These are phyloP conservation scores for Resseliella maxima DNA, from an alignment of 2,888 invertebrate species.

Conservation along the genomic window DNA sequence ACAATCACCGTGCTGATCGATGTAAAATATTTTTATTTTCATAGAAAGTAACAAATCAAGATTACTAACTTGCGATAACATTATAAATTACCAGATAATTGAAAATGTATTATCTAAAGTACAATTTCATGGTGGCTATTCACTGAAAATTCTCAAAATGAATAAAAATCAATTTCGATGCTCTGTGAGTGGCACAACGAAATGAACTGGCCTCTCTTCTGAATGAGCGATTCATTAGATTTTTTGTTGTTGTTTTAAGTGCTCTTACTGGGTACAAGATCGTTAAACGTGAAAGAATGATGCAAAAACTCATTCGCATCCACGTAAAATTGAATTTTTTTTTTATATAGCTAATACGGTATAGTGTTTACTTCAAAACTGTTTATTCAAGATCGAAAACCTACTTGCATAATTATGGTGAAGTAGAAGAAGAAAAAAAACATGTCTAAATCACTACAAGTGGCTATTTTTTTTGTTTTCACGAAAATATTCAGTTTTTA, in stretches of 20 bases:
- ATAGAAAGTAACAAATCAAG: background rate
- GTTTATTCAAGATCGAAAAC: conserved; percentile 19
- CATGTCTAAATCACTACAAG: background rate
- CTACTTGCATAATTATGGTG: conserved; percentile 7
- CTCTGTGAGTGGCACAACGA: background rate
- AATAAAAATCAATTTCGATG: background rate
- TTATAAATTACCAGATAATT: conserved; percentile 11
- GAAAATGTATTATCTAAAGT: conserved; percentile 38
- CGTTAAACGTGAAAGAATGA: background rate
- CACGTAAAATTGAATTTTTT: background rate
- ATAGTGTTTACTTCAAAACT: background rate
- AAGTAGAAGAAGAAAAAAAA: background rate
- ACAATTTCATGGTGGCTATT: conserved; percentile 11
- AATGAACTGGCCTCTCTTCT: background rate
- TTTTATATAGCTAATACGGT: background rate
- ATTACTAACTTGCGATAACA: background rate
- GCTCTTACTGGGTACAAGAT: conserved; percentile 18
- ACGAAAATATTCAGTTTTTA: background rate
- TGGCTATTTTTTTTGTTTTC: background rate
- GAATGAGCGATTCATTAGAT: background rate
- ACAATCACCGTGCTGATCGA: background rate
- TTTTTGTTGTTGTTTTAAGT: background rate
- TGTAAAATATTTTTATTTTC: conserved; percentile 12
- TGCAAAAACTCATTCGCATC: too few species aligned
- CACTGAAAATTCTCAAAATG: background rate